These are phyloP conservation scores for Pemphigus obesinymphae DNA, from an alignment of 1,140 invertebrate species.

Conservation along the genomic window DNA sequence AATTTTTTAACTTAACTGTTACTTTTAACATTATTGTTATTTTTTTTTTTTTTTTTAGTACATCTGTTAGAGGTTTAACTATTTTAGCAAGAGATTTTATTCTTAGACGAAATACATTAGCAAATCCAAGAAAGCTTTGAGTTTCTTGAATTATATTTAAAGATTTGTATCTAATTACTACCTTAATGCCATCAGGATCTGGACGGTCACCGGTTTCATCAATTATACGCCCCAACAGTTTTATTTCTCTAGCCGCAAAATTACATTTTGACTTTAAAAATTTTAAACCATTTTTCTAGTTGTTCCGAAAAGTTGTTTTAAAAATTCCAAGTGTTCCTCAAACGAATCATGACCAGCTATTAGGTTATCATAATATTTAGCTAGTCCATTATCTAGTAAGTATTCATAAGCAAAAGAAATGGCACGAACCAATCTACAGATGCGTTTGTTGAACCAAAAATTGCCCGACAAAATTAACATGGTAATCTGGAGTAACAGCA, in stretches of 20 bases:
- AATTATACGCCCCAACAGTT: neutral
- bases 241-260: neutral
- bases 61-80: neutral
- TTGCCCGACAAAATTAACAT: neutral
- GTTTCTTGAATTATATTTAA: neutral
- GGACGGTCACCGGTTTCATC: neutral
- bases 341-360: neutral
- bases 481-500: neutral
- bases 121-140: neutral
- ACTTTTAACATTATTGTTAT: neutral
- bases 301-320: neutral
- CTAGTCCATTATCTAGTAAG: neutral
- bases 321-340: neutral
- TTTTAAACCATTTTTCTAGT: neutral
- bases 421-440: neutral
- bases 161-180: neutral
- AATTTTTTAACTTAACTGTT: too few relatives aligned
- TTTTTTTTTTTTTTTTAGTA: neutral
- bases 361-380: constrained; percentile 1
- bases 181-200: neutral
- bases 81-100: neutral
- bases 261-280: neutral
- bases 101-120: neutral
- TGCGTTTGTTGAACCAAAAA: neutral
- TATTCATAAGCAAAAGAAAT: neutral